Base-by-base conservation (phyloP, 2,888 invertebrate genomes). In the Sphinx pinastri region DNA sequence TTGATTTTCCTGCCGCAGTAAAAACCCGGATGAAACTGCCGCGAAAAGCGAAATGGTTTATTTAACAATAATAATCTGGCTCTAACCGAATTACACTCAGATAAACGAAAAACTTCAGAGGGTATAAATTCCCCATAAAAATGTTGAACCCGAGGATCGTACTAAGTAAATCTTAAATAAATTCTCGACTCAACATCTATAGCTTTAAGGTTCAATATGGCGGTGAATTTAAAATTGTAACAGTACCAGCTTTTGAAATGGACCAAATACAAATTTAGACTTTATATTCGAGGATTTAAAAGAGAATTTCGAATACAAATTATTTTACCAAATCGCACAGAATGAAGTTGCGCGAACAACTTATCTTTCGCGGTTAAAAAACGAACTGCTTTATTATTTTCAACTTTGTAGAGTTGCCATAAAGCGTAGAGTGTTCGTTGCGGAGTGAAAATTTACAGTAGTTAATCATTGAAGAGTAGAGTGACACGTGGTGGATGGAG, bases 401-500 rank as follows among this genome's bases (percentile, higher is more conserved):
- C 38, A 54, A 58, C 69, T 55, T 45, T 72, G 68, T 16, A 0
- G 0, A n/a, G 2, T 31, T 25, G 19, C 0, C 1, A 49, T 67
- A 73, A 67, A 38, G 55, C 60, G 54, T 19, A 54, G 10, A 2
- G 1, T 0, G 13, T 16, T 8, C 19, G 3, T 52, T 55, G 58
- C 13, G 0, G 25, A 11, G 6, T 38, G 19, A 19, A 55, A 14
- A 25, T 16, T 19, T 67, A 71, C 16, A 59, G 72, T 69, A 59
- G 68, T 68, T 71, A 70, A 75, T 71, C 55, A 71, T 52, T 55
- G 70, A 68, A 57, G 69, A 70, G 54, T 71, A 58, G 47, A 70
- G 69, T 71, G 74, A 74, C 74, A 70, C 71, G 70, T 72, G 73
- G 70, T 67, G 58, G 68, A 54, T 54, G 52, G 58, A 54, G 45